Percentiles rank a stretch among this genome's conserved stretches.
Evolutionary conservation across 2,797 vertebrate genomes (phyloP).

Genomic region (Lemur catta): DNA sequence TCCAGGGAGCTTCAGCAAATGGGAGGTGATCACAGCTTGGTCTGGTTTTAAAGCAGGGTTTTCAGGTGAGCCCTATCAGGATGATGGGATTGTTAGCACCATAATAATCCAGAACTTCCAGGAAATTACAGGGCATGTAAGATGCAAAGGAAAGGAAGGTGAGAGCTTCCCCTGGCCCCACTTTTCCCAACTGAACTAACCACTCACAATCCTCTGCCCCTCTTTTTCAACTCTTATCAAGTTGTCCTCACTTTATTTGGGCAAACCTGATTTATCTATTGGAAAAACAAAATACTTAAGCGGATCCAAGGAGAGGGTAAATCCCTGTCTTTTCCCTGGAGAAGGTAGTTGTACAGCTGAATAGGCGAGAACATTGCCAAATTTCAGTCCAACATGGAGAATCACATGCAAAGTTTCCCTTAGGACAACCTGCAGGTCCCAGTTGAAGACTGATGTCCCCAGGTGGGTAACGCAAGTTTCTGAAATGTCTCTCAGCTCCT

Average conservation of each 20-base stretch:
- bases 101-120: conserved; percentile 25
- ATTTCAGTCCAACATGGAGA: conserved; percentile 54
- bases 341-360: conserved; percentile 54
- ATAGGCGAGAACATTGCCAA: conserved; percentile 67
- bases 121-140: neutral
- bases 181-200: neutral
- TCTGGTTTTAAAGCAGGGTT: conserved; percentile 28
- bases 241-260: conserved; percentile 46
- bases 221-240: neutral
- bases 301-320: conserved; percentile 58
- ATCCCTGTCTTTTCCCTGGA: neutral
- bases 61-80: neutral
- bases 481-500: neutral
- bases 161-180: neutral
- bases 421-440: neutral
- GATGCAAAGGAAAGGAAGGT: neutral
- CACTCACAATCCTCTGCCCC: neutral
- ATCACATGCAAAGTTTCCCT: neutral
- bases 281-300: conserved; percentile 35
- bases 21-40: conserved; percentile 9
- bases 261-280: conserved; percentile 38
- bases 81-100: neutral
- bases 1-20: conserved; percentile 43
- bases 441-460: neutral
- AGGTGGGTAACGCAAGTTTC: neutral